These are phyloP conservation scores for Dryobotodes eremita DNA, from an alignment of 2,888 invertebrate species.

Conservation along the genomic window DNA sequence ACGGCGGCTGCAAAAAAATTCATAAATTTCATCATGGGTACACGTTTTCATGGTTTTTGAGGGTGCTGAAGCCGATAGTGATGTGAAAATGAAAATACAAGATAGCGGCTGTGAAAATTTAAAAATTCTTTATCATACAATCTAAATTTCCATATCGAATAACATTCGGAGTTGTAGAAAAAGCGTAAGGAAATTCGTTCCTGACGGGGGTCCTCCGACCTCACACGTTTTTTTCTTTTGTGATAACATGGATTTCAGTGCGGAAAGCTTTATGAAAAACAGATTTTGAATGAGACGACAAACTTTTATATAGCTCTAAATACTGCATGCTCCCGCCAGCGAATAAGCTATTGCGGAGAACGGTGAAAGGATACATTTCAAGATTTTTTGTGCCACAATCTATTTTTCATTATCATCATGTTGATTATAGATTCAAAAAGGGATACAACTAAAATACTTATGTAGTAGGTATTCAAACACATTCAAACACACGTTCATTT, in stretches of 20 bases:
- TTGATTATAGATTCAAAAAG: background rate
- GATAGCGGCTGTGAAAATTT: background rate
- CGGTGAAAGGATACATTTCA: background rate
- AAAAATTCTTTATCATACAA: too few species aligned
- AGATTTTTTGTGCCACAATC: background rate
- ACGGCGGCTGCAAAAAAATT: too few species aligned
- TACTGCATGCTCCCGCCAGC: too few species aligned
- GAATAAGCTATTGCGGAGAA: background rate
- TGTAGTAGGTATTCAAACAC: background rate
- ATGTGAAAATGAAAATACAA: background rate
- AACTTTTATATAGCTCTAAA: background rate
- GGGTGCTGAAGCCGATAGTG: too few species aligned
- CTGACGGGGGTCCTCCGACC: too few species aligned
- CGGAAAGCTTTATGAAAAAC: slow-evolving; percentile 18
- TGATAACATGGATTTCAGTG: too few species aligned
- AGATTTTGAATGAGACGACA: background rate
- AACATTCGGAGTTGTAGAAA: too few species aligned
- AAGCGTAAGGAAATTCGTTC: too few species aligned
- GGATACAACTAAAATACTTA: background rate
- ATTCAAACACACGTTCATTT: background rate
- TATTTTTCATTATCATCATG: background rate
- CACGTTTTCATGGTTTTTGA: too few species aligned
- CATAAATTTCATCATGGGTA: too few species aligned
- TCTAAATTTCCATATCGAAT: too few species aligned
- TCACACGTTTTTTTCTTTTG: slow-evolving; percentile 22